Evolutionary conservation across 2,888 invertebrate genomes (phyloP).

Genomic region (Punctoribates punctum): DNA sequence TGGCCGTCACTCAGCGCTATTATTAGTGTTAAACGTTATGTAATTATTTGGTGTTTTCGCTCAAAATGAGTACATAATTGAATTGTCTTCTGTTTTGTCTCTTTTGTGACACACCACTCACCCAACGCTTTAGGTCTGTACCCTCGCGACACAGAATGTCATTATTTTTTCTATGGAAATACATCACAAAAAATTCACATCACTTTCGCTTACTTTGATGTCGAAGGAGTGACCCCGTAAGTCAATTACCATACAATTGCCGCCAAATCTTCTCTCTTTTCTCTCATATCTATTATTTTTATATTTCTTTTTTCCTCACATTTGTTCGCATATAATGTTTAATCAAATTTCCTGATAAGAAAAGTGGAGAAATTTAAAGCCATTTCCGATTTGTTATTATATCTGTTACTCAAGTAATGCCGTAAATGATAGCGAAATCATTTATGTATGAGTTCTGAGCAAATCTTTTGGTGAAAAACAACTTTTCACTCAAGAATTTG

Average conservation of each 20-base stretch:
- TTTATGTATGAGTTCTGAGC: too few species aligned
- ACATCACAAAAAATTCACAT: conserved; percentile 52
- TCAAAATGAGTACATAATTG: conserved; percentile 12
- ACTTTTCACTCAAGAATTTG: too few species aligned
- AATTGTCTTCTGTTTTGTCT: conserved; percentile 16
- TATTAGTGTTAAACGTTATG: conserved; percentile 2
- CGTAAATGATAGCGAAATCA: too few species aligned
- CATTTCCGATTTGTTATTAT: too few species aligned
- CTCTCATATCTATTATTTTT: too few species aligned
- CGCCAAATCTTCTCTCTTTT: too few species aligned
- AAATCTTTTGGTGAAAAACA: too few species aligned
- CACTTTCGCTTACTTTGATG: conserved; percentile 84
- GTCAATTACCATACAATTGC: conserved; percentile 53
- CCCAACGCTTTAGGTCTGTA: conserved; percentile 49
- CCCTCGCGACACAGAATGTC: conserved; percentile 53
- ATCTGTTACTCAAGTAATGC: too few species aligned
- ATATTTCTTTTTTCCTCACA: too few species aligned
- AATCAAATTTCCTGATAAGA: too few species aligned
- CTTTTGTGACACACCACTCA: background rate
- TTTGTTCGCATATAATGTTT: too few species aligned
- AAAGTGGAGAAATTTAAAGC: too few species aligned
- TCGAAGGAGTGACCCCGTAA: conserved; percentile 91
- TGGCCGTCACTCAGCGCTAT: conserved; percentile 49
- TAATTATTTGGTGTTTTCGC: conserved; percentile 9
- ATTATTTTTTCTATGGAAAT: conserved; percentile 54